Percentiles rank a stretch among this genome's conserved stretches.
Conservation (phyloP, 2,797 vertebrate species). For the Eulemur mongoz region DNA sequence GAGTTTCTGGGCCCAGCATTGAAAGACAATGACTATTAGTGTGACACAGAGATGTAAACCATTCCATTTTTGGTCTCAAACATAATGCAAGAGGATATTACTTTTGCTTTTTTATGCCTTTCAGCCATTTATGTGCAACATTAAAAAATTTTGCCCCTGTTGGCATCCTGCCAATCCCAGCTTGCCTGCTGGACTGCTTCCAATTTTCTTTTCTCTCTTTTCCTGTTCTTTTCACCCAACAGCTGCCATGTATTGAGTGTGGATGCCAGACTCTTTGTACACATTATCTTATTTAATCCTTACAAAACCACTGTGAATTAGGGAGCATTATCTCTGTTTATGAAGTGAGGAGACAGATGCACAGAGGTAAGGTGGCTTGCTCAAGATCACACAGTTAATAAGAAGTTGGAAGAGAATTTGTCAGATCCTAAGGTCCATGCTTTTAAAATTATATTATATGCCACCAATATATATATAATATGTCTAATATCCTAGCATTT, state of each 20-base stretch:
- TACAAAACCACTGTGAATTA: constrained; percentile 45
- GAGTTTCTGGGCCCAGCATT: neutral
- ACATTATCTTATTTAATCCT: constrained; percentile 54
- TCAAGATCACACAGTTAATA: neutral
- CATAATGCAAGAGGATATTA: neutral
- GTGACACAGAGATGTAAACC: neutral
- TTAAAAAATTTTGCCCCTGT: constrained; percentile 5
- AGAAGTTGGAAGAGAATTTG: neutral
- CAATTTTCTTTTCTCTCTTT: constrained; percentile 8
- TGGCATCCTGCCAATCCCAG: neutral
- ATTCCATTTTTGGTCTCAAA: neutral
- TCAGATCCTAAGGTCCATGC: neutral
- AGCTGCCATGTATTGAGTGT: neutral
- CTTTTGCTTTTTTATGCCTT: neutral
- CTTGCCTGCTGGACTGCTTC: constrained; percentile 10
- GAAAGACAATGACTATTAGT: neutral
- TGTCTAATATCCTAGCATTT: neutral
- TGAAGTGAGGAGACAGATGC: neutral
- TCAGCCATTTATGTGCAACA: neutral
- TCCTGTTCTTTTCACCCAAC: constrained; percentile 6
- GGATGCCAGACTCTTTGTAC: constrained; percentile 20
- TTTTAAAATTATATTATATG: neutral
- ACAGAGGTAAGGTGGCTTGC: neutral
- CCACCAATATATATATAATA: neutral
- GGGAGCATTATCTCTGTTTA: constrained; percentile 17